Evolutionary conservation across 2,797 vertebrate species (phyloP).

Genomic region (Mus minutoides): DNA sequence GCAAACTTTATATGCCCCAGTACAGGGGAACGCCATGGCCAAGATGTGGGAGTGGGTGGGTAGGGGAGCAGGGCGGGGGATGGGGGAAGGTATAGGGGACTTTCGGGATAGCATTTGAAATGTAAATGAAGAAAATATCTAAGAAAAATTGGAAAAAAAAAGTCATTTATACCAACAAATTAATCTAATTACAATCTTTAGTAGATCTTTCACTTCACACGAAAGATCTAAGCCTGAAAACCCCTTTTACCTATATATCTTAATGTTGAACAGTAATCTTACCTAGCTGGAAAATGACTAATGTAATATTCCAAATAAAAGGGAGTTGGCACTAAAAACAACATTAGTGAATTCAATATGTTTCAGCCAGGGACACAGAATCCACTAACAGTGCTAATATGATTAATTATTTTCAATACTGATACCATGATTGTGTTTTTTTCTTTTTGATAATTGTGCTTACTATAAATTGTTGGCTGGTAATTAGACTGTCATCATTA

Average conservation of each 20-base stretch:
- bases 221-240: background rate
- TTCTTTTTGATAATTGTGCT: conserved; percentile 73
- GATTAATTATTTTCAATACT: conserved; percentile 81
- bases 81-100: too few species aligned
- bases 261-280: background rate
- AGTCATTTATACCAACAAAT: background rate
- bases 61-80: too few species aligned
- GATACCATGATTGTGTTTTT: conserved; percentile 77
- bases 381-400: conserved; percentile 82
- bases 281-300: conserved; percentile 32
- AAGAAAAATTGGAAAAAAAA: too few species aligned
- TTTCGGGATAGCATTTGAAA: too few species aligned
- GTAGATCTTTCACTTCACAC: background rate
- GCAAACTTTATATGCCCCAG: too few species aligned
- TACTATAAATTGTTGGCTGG: conserved; percentile 66
- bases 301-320: conserved; percentile 61
- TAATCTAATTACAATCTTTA: conserved; percentile 11
- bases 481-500: conserved; percentile 28
- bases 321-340: conserved; percentile 71
- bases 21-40: too few species aligned
- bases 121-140: too few species aligned
- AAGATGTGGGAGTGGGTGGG: too few species aligned
- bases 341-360: conserved; percentile 86
- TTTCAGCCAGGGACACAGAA: conserved; percentile 80
- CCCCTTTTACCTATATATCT: background rate